A percentile compares a stretch with the other conserved stretches of the same genome.
Evolutionary conservation across 2,113 vertebrate species (phyloP).

Genomic region (Myocastor coypus): DNA sequence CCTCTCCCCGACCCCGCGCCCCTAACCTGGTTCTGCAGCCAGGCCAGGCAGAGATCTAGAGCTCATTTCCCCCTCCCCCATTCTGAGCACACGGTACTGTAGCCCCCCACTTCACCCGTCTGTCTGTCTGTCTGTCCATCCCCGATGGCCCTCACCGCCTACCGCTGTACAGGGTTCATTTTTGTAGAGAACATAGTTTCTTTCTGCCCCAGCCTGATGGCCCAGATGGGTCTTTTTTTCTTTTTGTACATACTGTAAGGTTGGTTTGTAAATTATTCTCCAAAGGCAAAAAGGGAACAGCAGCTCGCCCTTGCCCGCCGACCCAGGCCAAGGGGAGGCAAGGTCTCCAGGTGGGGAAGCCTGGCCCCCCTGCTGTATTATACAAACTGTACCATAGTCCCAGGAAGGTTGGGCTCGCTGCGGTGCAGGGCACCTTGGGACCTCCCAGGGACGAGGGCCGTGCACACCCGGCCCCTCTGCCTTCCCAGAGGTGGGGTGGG

Average conservation of each 20-base stretch:
- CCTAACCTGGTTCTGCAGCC: background rate
- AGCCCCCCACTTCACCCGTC: conserved; percentile 79
- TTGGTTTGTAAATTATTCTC: conserved; percentile 92
- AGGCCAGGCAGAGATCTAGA: background rate
- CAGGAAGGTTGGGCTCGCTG: background rate
- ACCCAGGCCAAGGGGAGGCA: background rate
- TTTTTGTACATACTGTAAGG: conserved; percentile 93
- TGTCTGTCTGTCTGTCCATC: conserved; percentile 46
- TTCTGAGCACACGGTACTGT: conserved; percentile 94
- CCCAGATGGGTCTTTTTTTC: conserved; percentile 26
- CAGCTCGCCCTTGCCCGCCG: conserved; percentile 18
- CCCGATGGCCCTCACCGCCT: conserved; percentile 83
- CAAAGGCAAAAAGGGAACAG: conserved; percentile 74
- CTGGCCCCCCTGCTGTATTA: conserved; percentile 62
- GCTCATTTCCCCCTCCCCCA: conserved; percentile 84
- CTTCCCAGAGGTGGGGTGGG: no score
- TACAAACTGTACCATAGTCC: conserved; percentile 64
- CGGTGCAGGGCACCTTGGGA: background rate
- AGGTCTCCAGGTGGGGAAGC: conserved; percentile 12
- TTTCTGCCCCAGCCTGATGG: conserved; percentile 39
- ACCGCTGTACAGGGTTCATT: conserved; percentile 95
- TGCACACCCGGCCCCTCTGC: background rate
- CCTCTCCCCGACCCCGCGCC: background rate
- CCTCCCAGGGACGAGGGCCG: background rate
- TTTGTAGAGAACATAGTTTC: conserved; percentile 86